Evolutionary conservation across 2,888 invertebrate genomes (phyloP).

Genomic region (Lycia hirtaria): DNA sequence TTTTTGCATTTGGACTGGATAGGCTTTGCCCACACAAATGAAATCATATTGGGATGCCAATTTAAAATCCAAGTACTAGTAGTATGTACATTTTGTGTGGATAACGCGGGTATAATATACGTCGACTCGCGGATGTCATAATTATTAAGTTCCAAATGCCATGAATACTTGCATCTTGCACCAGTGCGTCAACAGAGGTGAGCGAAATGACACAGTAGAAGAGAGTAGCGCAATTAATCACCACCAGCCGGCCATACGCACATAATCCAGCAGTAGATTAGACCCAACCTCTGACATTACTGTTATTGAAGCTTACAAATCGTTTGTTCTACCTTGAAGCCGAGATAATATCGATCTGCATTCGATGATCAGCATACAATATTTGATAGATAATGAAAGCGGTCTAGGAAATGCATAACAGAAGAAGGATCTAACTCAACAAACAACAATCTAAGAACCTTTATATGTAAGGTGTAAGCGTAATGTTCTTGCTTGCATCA

Average conservation of each 20-base stretch:
- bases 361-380: conserved; percentile 59
- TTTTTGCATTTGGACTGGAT: too few species aligned
- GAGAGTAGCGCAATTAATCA: conserved; percentile 24
- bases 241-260: conserved; percentile 24
- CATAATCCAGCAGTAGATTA: conserved; percentile 43
- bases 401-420: conserved; percentile 74
- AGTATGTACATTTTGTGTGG: too few species aligned
- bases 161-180: too few species aligned
- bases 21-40: too few species aligned
- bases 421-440: conserved; percentile 70
- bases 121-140: too few species aligned
- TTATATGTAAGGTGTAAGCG: conserved; percentile 59
- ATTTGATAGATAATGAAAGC: conserved; percentile 70
- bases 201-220: conserved; percentile 1
- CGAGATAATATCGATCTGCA: conserved; percentile 58
- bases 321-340: conserved; percentile 60
- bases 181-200: too few species aligned
- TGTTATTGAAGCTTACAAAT: conserved; percentile 60
- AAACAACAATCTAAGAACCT: conserved; percentile 77
- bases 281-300: conserved; percentile 50
- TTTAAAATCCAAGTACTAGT: too few species aligned
- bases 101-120: too few species aligned
- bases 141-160: too few species aligned
- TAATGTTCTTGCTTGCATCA: conserved; percentile 77
- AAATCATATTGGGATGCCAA: too few species aligned